Evolutionary conservation across 2,113 vertebrate species (phyloP), one percentile per base, ranked within the genome.

Genomic region (Psittacus erithacus): DNA sequence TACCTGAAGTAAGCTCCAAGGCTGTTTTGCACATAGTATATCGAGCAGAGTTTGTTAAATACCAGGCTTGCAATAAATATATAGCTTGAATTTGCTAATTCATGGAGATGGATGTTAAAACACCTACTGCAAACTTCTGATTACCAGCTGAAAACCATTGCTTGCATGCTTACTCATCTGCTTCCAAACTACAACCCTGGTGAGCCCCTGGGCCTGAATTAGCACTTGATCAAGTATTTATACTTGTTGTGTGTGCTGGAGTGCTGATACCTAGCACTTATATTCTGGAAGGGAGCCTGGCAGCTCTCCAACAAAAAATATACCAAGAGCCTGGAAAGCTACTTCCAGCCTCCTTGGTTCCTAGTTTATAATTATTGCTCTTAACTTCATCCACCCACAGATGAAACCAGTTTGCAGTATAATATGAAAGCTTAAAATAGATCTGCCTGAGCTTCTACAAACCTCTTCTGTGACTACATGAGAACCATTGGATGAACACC

Each of bases 361-460:
- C 77, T 89, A n/a, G 92, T 90, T 94, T 93, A 44, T 96, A 84
- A 93, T 96, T 96, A 88, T 50, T 97, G 65, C 92, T 93, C 24
- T 96, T 91, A 90, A 82, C 78, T 92, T 92, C 52, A 69, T 84
- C 93, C 86, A 91, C 94, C 93, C 89, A 92, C 94, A 92, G 82
- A 84, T 79, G 69, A 92, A 96, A 91, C 46, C 46, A 83, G 65
- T 95, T 94, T 91, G 60, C 76, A 65, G 64, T 84, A 65, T 86
- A 96, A 95, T 91, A 80, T 93, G 68, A 74, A 90, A 78, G 35
- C 13, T 92, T 95, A 86, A 95, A 97, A 90, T 92, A 95, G 73
- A 84, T 92, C 47, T 92, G 49, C 85, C 69, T 88, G 73, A 71
- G 68, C 47, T 82, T 90, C 76, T 90, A 27, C 75, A 24, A 80